Conservation (phyloP, 1,140 invertebrate genomes). For the Bombus ignitus region DNA sequence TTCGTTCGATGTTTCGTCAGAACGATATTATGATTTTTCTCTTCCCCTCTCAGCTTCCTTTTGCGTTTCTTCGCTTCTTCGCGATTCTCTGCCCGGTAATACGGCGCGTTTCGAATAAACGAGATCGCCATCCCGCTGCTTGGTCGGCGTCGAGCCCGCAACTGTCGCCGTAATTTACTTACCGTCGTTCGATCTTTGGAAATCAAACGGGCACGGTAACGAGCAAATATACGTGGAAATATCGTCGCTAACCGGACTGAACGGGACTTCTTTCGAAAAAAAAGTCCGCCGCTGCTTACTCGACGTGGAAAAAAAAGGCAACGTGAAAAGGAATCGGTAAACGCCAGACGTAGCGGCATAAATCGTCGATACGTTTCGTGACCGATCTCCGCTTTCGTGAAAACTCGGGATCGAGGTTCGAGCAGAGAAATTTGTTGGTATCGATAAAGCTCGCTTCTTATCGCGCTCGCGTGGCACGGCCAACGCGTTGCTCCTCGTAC, state of each 20-base stretch:
- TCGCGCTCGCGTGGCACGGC: not conserved
- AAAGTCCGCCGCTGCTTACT: not conserved
- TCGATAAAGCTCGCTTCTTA: constrained; percentile 30
- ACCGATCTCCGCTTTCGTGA: no score
- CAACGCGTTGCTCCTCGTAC: no score
- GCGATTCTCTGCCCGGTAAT: not conserved
- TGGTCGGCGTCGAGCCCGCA: not conserved
- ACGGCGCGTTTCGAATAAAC: constrained; percentile 37
- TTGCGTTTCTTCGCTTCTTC: no score
- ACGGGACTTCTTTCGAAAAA: not conserved
- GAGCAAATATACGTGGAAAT: no score
- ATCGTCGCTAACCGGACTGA: no score
- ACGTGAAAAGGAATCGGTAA: not conserved
- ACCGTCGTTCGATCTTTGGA: not conserved
- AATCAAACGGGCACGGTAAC: not conserved
- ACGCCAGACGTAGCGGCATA: not conserved
- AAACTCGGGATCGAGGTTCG: not conserved
- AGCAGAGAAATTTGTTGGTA: constrained; percentile 1
- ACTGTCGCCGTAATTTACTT: constrained; percentile 6
- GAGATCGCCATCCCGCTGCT: constrained; percentile 26
- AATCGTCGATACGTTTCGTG: not conserved
- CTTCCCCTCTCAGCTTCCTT: not conserved
- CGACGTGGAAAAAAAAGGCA: no score
- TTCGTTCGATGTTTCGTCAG: no score
- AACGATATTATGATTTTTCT: not conserved